phyloP scores from a whole-genome alignment of 2,888 invertebrate genomes.

The Gastrophysa polygoni region DNA sequence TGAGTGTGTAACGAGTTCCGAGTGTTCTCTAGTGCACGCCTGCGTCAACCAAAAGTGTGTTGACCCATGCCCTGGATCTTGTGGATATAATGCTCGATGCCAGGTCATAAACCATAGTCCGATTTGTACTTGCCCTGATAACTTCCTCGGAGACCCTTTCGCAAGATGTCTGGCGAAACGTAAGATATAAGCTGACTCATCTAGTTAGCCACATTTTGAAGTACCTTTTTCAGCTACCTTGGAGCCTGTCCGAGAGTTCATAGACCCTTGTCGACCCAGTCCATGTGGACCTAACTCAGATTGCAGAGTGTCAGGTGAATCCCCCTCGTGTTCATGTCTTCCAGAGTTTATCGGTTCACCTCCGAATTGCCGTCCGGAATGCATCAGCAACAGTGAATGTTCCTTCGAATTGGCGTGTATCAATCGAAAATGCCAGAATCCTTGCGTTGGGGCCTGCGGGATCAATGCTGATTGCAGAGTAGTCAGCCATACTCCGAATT shows the following conservation, averaged over 20 bases:
- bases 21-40: slow-evolving; percentile 71
- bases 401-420: slow-evolving; percentile 70
- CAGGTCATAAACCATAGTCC: slow-evolving; percentile 75
- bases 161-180: slow-evolving; percentile 60
- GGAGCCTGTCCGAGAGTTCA: slow-evolving; percentile 49
- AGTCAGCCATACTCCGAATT: slow-evolving; percentile 77
- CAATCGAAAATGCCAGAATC: slow-evolving; percentile 75
- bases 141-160: slow-evolving; percentile 71
- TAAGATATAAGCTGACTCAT: slow-evolving; percentile 18
- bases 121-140: slow-evolving; percentile 69
- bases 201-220: background rate
- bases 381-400: slow-evolving; percentile 75
- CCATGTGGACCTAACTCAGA: slow-evolving; percentile 72
- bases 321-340: slow-evolving; percentile 73
- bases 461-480: slow-evolving; percentile 74
- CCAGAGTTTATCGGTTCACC: slow-evolving; percentile 71
- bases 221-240: slow-evolving; percentile 40
- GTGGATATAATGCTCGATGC: slow-evolving; percentile 76
- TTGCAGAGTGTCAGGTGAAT: slow-evolving; percentile 66
- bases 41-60: slow-evolving; percentile 72
- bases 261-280: slow-evolving; percentile 70
- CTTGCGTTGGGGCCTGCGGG: slow-evolving; percentile 75
- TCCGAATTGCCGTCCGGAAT: slow-evolving; percentile 76
- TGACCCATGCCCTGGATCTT: slow-evolving; percentile 75
- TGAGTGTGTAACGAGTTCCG: slow-evolving; percentile 74